A percentile compares a stretch with the other conserved stretches of the same genome.
Evolutionary conservation across 2,113 vertebrate species (phyloP).

Genomic region (mouse (Mus musculus)): DNA sequence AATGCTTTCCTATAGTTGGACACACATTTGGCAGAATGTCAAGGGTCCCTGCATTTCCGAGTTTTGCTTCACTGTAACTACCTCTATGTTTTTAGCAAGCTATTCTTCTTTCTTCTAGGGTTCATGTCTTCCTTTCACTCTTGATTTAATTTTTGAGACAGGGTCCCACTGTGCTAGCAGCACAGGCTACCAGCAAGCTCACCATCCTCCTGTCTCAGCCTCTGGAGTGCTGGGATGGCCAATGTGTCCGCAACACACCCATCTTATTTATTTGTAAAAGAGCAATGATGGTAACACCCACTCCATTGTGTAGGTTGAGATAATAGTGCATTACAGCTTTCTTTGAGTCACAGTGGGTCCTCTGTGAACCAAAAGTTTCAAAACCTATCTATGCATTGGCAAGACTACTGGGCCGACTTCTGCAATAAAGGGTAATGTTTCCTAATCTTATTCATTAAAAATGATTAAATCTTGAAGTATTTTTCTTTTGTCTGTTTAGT

Average conservation of each 20-base stretch:
- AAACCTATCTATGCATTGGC: neutral
- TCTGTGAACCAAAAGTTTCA: neutral
- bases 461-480: neutral
- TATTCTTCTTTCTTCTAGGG: neutral
- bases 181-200: neutral
- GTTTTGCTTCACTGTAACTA: neutral
- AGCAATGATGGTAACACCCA: neutral
- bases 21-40: too few species aligned
- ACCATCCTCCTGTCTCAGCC: neutral
- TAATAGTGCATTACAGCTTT: neutral
- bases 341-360: neutral
- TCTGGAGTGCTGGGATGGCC: too few species aligned
- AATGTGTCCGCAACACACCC: neutral
- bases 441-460: neutral
- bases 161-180: too few species aligned
- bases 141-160: neutral
- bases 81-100: slow-evolving; percentile 8
- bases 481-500: neutral
- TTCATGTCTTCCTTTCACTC: neutral
- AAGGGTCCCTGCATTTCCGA: neutral
- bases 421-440: neutral
- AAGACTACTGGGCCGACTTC: neutral
- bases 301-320: neutral
- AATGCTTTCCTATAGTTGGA: neutral
- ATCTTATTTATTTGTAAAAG: slow-evolving; percentile 18